Evolutionary conservation across 2,113 vertebrate species (phyloP), one percentile per base, ranked within the genome.

Genomic region (Brienomyrus longianalis): DNA sequence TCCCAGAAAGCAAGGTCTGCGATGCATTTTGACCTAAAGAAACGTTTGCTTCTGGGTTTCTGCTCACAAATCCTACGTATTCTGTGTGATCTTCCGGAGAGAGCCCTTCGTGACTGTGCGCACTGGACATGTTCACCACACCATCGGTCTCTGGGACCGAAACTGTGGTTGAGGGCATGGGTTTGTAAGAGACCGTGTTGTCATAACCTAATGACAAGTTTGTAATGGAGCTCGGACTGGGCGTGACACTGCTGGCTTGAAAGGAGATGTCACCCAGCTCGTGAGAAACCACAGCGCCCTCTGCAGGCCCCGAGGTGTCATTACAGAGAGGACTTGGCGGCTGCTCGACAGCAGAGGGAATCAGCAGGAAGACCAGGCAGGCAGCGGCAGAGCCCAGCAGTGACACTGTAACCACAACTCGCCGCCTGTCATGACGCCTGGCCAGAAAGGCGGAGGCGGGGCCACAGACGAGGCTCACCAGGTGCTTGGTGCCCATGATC

Each of bases 401-500:
- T 0, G 95, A 96, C 11, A 91, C 51, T 0, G 70, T 88, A 0
- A 98, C 93, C 77, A 97, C 94, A 0, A 21, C 47, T n/a, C 96
- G 94, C 80, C 96, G 93, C 90, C 95, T 96, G 92, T 94, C 91
- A 90, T 95, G 94, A 56, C 91, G 95, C 51, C 91, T 94, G 92
- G 96, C 94, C 77, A 97, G 94, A 90, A 95, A 91, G 87, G 95
- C 93, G 0, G 95, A 94, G 21, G 93, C 13, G 0, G 97, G 97
- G 11, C 95, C 94, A 96, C 97, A 97, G 77, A 95, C 88, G 85
- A 97, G 92, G 0, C 93, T 88, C 23, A 96, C 74, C 62, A 97
- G 90, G 91, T 97, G 95, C 89, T 94, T 95, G 27, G 95, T 91
- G 0, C 96, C 97, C 95, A 97, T 96, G 87, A 97, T 86, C 88